Conservation (phyloP, 2,888 invertebrate species). For the Lasioglossum pauxillum region DNA sequence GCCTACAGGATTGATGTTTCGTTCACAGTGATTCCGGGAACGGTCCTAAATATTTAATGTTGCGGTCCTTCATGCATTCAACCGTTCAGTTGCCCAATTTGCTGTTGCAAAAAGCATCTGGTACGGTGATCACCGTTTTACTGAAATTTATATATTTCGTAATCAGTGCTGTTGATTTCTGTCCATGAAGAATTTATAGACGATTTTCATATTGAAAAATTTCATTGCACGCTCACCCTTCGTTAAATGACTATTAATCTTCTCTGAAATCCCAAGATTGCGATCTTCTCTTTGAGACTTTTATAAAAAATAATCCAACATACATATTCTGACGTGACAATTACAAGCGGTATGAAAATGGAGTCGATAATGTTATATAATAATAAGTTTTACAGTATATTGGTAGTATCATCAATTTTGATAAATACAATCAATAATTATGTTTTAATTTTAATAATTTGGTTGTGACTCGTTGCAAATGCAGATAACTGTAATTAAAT, state of each 20-base stretch:
- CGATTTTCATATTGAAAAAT: not conserved
- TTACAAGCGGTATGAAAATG: not conserved
- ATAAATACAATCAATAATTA: not conserved
- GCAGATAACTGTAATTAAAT: not conserved
- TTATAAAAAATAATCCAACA: not conserved
- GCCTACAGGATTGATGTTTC: not conserved
- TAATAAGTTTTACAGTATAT: not conserved
- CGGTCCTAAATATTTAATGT: not conserved
- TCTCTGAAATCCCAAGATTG: not conserved
- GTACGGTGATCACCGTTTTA: not conserved
- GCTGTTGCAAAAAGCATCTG: not conserved
- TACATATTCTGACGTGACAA: no score
- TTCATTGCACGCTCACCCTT: not conserved
- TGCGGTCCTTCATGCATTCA: not conserved
- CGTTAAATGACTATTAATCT: not conserved
- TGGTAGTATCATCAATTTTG: not conserved
- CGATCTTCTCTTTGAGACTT: not conserved
- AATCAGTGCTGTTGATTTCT: not conserved
- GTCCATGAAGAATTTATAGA: not conserved
- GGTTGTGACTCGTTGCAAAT: not conserved
- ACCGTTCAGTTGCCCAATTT: not conserved
- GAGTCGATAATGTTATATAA: not conserved
- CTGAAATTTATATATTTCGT: not conserved
- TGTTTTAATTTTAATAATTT: not conserved
- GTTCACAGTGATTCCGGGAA: not conserved